Conservation (phyloP, 2,888 invertebrate genomes). For the Petrophora chlorosata region DNA sequence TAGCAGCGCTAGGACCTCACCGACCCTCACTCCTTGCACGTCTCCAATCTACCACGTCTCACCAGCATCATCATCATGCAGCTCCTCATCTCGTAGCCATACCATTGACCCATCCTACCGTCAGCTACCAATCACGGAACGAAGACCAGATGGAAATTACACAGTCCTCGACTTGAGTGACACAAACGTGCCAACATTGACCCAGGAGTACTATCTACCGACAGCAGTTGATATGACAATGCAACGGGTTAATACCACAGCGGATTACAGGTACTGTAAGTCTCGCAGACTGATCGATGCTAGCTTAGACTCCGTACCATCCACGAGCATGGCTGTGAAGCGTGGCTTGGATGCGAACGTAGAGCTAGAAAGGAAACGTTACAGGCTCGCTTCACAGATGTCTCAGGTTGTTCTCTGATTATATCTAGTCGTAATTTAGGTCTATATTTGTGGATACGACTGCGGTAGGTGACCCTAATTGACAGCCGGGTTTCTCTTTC, state of each 20-base stretch:
- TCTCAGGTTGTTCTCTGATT: slow-evolving; percentile 75
- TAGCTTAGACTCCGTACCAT: slow-evolving; percentile 57
- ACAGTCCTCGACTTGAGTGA: slow-evolving; percentile 58
- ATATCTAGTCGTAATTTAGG: slow-evolving; percentile 48
- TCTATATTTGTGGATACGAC: slow-evolving; percentile 41
- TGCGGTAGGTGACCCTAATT: slow-evolving; percentile 2
- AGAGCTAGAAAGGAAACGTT: slow-evolving; percentile 69
- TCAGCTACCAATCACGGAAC: slow-evolving; percentile 42
- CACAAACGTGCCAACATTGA: slow-evolving; percentile 41
- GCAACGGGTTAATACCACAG: slow-evolving; percentile 58
- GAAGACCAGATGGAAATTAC: slow-evolving; percentile 40
- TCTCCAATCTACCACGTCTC: slow-evolving; percentile 63
- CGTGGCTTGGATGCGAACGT: slow-evolving; percentile 59
- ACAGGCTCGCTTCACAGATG: slow-evolving; percentile 63
- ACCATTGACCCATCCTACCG: slow-evolving; percentile 51
- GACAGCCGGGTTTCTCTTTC: background rate
- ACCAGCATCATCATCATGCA: slow-evolving; percentile 59
- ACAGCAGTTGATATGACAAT: slow-evolving; percentile 57
- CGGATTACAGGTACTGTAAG: slow-evolving; percentile 55
- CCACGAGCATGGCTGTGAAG: slow-evolving; percentile 67
- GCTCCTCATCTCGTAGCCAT: slow-evolving; percentile 52
- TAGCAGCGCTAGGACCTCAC: slow-evolving; percentile 69
- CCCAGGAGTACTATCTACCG: slow-evolving; percentile 53
- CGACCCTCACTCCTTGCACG: slow-evolving; percentile 63
- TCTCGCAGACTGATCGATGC: slow-evolving; percentile 67